Evolutionary conservation across 2,113 vertebrate species (phyloP).

Genomic region (Cyprinodon variegatus): DNA sequence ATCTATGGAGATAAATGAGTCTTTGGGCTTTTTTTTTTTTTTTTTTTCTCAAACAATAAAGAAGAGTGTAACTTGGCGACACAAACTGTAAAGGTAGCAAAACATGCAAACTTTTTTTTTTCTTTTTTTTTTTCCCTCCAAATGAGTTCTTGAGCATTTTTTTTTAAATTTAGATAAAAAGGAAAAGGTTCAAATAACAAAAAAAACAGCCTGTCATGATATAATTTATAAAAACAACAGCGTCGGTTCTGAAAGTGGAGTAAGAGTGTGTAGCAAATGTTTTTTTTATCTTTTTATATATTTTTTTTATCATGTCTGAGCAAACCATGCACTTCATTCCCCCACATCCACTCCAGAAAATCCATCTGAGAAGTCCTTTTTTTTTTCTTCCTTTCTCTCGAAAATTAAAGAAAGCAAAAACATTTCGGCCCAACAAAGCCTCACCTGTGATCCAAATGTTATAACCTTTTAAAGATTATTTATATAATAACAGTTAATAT

Average conservation of each 20-base stretch:
- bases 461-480: slow-evolving; percentile 78
- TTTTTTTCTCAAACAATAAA: slow-evolving; percentile 35
- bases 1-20: slow-evolving; percentile 23
- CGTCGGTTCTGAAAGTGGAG: slow-evolving; percentile 51
- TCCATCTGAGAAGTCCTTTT: slow-evolving; percentile 48
- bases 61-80: slow-evolving; percentile 49
- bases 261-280: slow-evolving; percentile 48
- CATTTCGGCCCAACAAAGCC: slow-evolving; percentile 39
- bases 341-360: slow-evolving; percentile 45
- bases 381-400: neutral
- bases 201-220: slow-evolving; percentile 43
- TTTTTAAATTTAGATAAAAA: slow-evolving; percentile 43
- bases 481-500: slow-evolving; percentile 80
- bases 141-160: slow-evolving; percentile 58
- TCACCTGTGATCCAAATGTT: slow-evolving; percentile 65
- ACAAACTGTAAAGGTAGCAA: slow-evolving; percentile 51
- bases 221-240: slow-evolving; percentile 55
- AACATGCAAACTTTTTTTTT: slow-evolving; percentile 66
- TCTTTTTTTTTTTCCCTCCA: slow-evolving; percentile 35
- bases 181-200: slow-evolving; percentile 16
- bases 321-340: slow-evolving; percentile 60
- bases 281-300: slow-evolving; percentile 44
- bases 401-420: slow-evolving; percentile 47
- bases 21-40: slow-evolving; percentile 6
- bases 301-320: slow-evolving; percentile 40